Evolutionary conservation across 2,888 invertebrate genomes (phyloP).

Genomic region (Celastrina argiolus): DNA sequence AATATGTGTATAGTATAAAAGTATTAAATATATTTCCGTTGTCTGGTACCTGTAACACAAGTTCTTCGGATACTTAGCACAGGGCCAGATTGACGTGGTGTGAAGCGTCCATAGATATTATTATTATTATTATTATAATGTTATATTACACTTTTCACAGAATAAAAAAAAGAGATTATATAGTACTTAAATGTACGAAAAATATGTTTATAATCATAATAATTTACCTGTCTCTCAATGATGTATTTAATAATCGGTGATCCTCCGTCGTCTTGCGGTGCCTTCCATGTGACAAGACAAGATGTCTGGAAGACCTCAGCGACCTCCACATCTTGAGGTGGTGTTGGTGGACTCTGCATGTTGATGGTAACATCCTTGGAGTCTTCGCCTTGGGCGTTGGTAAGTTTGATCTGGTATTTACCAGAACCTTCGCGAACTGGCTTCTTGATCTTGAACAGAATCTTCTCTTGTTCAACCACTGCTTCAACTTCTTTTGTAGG

Average conservation of each 20-base stretch:
- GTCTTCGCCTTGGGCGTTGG: conserved; percentile 96
- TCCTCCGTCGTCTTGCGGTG: conserved; percentile 93
- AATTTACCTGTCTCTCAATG: conserved; percentile 85
- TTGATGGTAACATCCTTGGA: conserved; percentile 88
- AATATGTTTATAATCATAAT: background rate
- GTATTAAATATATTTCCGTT: no score
- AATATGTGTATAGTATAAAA: no score
- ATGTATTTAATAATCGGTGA: conserved; percentile 90
- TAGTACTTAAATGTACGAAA: no score
- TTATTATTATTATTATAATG: no score
- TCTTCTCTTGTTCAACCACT: conserved; percentile 93
- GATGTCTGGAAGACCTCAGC: conserved; percentile 92
- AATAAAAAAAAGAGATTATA: no score
- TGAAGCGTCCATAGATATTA: no score
- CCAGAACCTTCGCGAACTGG: conserved; percentile 92
- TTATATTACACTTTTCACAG: no score
- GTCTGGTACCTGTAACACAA: no score
- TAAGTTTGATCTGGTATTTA: conserved; percentile 93
- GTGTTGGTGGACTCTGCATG: conserved; percentile 92
- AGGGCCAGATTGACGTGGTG: no score
- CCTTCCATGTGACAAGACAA: conserved; percentile 91
- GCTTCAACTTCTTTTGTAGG: conserved; percentile 94
- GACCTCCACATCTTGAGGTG: conserved; percentile 91
- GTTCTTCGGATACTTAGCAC: no score
- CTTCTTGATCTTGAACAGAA: conserved; percentile 94